Evolutionary conservation across 2,113 vertebrate species (phyloP), one percentile per base, ranked within the genome.

Genomic region (Pedionomus torquatus): DNA sequence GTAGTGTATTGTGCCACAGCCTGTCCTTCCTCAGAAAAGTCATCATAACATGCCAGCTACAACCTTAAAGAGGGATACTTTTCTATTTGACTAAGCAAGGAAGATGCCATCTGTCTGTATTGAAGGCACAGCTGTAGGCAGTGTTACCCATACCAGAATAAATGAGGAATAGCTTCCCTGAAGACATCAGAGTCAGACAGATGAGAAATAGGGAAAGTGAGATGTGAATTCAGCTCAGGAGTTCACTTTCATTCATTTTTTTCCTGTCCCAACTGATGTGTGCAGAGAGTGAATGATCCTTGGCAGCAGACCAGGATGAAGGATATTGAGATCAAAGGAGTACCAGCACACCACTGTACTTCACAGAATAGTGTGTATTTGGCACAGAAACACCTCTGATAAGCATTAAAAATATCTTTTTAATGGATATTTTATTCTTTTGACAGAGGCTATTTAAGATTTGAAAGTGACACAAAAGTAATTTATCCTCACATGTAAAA

Each of bases 371-470:
- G 69, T 89, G 52, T 93, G 37, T 64, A 91, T 98, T 95, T 97
- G 96, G 96, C 96, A 93, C 71, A 94, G 63, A 96, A 93, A 93
- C 75, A 82, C 33, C 64, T 87, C 89, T 1, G 94, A 97, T 97
- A 98, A 97, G 91, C 63, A 94, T 96, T 95, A 89, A 95, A 97
- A 96, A 97, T 97, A 94, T 58, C 76, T 94, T 97, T 96, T 96
- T 95, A 97, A 97, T 97, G 84, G 79, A 85, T 95, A 95, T 95
- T 95, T 96, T 94, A 89, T 95, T 96, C 66, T 86, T 78, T 86
- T 91, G 91, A 97, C 91, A 95, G 68, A 93, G 33, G 54, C 49
- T 93, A 92, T 96, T 97, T 94, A 76, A 82, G 87, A 93, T 95
- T 92, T 91, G 37, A 94, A 97, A 97, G 95, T 93, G 96, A 87